Conservation (phyloP, 2,888 invertebrate species). For the Ectropis crepuscularia region DNA sequence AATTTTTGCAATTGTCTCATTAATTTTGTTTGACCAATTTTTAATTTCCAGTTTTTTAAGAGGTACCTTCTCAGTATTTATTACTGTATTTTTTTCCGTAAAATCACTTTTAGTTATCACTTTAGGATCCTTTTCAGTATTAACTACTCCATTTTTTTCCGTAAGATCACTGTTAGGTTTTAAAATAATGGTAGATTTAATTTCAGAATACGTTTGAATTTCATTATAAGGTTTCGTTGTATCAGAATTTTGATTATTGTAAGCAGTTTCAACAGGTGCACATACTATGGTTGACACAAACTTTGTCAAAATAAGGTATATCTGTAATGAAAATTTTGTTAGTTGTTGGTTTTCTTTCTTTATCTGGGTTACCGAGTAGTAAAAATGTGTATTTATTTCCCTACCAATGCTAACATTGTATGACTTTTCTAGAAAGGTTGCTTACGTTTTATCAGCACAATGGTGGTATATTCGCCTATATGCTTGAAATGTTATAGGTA, state of each 20-base stretch:
- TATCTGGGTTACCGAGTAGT: neutral
- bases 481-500: constrained; percentile 1
- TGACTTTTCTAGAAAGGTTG: constrained; percentile 11
- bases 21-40: too few relatives aligned
- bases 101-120: neutral
- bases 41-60: too few relatives aligned
- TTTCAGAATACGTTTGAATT: neutral
- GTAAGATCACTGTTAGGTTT: neutral
- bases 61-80: too few relatives aligned
- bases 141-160: neutral
- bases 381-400: constrained; percentile 13
- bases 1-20: neutral
- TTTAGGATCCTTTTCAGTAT: neutral
- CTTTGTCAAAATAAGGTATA: constrained; percentile 41
- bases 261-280: constrained; percentile 53
- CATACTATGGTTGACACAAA: constrained; percentile 43
- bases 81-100: too few relatives aligned
- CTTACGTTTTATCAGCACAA: constrained; percentile 8
- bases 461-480: constrained; percentile 1
- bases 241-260: constrained; percentile 53
- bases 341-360: neutral
- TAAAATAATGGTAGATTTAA: neutral
- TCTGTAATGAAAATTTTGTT: constrained; percentile 44
- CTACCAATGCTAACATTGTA: constrained; percentile 54
- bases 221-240: constrained; percentile 31